A percentile compares a stretch with the other conserved stretches of the same genome.
Conservation (phyloP, 2,113 vertebrate genomes). For the Xiphophorus maculatus region DNA sequence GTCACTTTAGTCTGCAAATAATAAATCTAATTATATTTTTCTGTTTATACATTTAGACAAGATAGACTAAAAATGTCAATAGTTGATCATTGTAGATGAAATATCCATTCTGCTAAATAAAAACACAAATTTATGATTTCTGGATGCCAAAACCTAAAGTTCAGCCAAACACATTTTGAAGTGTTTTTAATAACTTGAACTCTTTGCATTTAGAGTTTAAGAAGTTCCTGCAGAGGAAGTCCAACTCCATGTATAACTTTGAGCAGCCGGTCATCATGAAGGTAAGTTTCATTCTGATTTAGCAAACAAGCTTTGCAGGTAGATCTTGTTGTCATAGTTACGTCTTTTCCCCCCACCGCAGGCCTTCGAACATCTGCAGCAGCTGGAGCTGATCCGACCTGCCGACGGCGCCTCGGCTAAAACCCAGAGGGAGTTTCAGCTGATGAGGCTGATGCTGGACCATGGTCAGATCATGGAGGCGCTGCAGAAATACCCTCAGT, state of each 20-base stretch:
- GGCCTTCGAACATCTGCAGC: slow-evolving; percentile 94
- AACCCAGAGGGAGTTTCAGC: slow-evolving; percentile 87
- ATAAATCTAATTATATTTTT: too few species aligned
- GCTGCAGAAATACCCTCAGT: slow-evolving; percentile 93
- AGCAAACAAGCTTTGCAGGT: too few species aligned
- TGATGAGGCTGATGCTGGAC: slow-evolving; percentile 90
- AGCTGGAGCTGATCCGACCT: slow-evolving; percentile 90
- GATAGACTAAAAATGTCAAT: too few species aligned
- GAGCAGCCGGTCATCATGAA: slow-evolving; percentile 95
- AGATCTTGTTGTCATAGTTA: too few species aligned
- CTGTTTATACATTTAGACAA: too few species aligned
- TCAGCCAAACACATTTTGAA: too few species aligned
- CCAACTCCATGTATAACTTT: slow-evolving; percentile 91
- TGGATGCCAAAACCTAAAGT: too few species aligned
- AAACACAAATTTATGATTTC: too few species aligned
- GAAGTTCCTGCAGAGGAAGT: slow-evolving; percentile 95
- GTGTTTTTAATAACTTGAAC: neutral
- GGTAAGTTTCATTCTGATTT: slow-evolving; percentile 71
- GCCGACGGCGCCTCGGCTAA: slow-evolving; percentile 81
- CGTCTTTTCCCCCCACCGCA: slow-evolving; percentile 44
- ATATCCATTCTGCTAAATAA: too few species aligned
- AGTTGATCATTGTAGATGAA: too few species aligned
- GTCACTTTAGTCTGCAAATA: too few species aligned
- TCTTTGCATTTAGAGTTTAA: slow-evolving; percentile 86
- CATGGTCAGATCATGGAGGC: slow-evolving; percentile 92